phyloP scores from a whole-genome alignment of 2,113 vertebrate genomes.

The Podarcis cretensis region DNA sequence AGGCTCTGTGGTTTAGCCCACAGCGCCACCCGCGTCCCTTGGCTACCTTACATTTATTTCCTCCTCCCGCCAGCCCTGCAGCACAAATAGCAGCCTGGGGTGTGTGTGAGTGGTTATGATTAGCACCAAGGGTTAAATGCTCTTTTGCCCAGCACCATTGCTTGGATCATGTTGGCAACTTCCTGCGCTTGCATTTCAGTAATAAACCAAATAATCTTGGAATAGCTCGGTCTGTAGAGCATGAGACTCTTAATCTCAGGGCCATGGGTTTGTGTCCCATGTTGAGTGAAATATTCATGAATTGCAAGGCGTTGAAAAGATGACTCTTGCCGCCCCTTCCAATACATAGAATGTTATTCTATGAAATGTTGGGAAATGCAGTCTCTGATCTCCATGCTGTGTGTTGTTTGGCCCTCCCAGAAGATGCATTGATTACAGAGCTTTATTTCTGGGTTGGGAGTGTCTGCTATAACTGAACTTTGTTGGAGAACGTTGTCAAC shows the following conservation, averaged over 20 bases:
- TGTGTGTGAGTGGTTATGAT: background rate
- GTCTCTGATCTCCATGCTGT: background rate
- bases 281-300: no score
- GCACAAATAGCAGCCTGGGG: background rate
- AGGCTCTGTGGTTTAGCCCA: no score
- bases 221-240: no score
- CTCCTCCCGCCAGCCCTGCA: no score
- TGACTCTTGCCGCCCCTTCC: no score
- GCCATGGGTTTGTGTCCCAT: no score
- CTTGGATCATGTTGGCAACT: background rate
- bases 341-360: no score
- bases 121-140: background rate
- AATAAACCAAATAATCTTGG: background rate
- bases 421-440: background rate
- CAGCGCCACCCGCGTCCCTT: no score
- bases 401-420: background rate
- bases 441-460: background rate
- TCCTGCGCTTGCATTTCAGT: background rate
- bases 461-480: conserved; percentile 26
- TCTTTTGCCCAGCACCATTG: background rate
- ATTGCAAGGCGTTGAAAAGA: no score
- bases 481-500: conserved; percentile 40
- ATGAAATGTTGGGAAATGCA: background rate
- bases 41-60: background rate
- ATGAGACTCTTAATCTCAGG: no score